Conservation (phyloP, 2,797 vertebrate genomes). For the Spinibarbus caldwelli region DNA sequence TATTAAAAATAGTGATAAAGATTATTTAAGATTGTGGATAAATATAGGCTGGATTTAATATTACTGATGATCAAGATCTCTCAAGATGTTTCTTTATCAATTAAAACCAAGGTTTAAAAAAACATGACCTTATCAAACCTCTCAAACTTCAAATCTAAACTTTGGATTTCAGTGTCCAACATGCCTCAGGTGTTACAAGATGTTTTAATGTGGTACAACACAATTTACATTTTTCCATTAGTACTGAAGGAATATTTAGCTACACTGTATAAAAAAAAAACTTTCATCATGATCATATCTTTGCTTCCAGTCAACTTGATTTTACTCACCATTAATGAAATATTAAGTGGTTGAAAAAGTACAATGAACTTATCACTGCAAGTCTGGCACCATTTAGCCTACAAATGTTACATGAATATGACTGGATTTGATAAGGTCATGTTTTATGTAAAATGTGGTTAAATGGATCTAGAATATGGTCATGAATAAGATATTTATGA, state of each 20-base stretch:
- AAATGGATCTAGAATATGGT: not conserved
- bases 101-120: not conserved
- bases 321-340: not conserved
- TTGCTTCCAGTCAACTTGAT: not conserved
- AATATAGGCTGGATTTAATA: not conserved
- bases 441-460: not conserved
- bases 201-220: not conserved
- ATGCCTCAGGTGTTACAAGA: not conserved
- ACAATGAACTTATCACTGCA: not conserved
- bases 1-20: not conserved
- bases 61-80: not conserved
- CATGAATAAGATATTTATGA: not conserved
- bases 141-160: not conserved
- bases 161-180: not conserved
- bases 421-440: not conserved
- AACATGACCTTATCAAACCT: not conserved
- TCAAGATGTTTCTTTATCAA: not conserved
- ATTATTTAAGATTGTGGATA: not conserved
- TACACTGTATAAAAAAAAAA: not conserved
- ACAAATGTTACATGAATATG: not conserved
- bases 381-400: not conserved
- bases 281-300: not conserved
- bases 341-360: not conserved
- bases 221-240: not conserved
- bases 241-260: not conserved